Base-by-base conservation (phyloP, 2,113 vertebrate species). In the Isurus oxyrinchus region DNA sequence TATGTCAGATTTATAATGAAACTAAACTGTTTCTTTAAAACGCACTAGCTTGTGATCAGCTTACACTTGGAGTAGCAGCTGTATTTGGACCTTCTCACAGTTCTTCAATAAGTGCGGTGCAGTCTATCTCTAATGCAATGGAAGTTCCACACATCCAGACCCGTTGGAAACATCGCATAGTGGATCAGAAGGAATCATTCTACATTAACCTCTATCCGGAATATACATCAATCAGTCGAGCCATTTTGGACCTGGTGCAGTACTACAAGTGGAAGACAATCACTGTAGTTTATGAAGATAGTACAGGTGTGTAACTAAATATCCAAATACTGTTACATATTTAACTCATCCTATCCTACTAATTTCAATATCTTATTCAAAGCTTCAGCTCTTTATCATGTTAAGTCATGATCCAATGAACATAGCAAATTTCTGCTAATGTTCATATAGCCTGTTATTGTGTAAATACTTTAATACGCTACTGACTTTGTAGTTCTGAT, bases 61-160 rank as follows among this genome's bases (percentile, higher is more conserved):
- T 99, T 88, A 99, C 99, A 0, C 97, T 99, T 94, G 99, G 99
- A 0, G 99, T 99, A 23, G 99, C 99, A 0, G 99, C 99, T 0
- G 98, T 99, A 0, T 99, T 99, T 0, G 99, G 99, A 61, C 99
- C 99, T 0, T 98, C 99, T 7, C 99, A 99, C 97, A 99, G 99
- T 97, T 99, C 99, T 0, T 99, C 99, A 0, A 98, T 99, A 97
- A 99, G 99, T 0, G 99, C 99, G 0, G 99, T 99, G 95, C 99
- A 99, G 97, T 99, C 99, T 13, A 99, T 99, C 96, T 99, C 99
- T 97, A 99, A 99, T 1, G 99, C 99, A 31, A 98, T 99, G 27
- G 99, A 99, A 98, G 99, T 99, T 97, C 99, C 99, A 1, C 99
- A 99, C 97, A 98, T 99, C 97, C 99, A 99, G 98, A 99, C 99